These are phyloP conservation scores for Ceyx erithaca DNA, from an alignment of 2,797 vertebrate genomes.

Conservation along the genomic window DNA sequence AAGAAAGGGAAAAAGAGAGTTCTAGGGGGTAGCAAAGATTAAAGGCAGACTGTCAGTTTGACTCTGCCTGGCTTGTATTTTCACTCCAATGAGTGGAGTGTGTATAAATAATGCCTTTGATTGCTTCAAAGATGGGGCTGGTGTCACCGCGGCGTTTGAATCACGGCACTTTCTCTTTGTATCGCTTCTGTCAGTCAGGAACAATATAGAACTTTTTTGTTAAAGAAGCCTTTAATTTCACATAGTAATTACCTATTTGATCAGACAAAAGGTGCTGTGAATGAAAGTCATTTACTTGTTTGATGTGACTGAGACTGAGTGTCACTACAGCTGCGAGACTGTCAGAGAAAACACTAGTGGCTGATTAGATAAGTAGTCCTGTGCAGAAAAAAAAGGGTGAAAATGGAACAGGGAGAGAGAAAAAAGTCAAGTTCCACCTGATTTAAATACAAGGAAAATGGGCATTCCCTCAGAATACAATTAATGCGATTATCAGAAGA, in stretches of 20 bases:
- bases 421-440: not conserved
- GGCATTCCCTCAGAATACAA: slow-evolving; percentile 11
- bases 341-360: slow-evolving; percentile 60
- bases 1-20: not conserved
- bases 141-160: slow-evolving; percentile 39
- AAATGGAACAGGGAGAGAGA: not conserved
- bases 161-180: slow-evolving; percentile 54
- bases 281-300: slow-evolving; percentile 74
- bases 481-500: slow-evolving; percentile 4
- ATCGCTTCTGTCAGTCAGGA: slow-evolving; percentile 67
- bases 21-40: slow-evolving; percentile 44
- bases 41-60: slow-evolving; percentile 71
- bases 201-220: slow-evolving; percentile 71
- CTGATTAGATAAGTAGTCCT: slow-evolving; percentile 67
- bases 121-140: slow-evolving; percentile 59
- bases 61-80: slow-evolving; percentile 50
- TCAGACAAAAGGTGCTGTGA: slow-evolving; percentile 77
- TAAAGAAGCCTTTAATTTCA: slow-evolving; percentile 76
- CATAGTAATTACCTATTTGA: slow-evolving; percentile 80
- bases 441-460: slow-evolving; percentile 20
- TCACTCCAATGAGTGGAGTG: slow-evolving; percentile 28
- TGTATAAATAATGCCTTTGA: slow-evolving; percentile 69
- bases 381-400: not conserved
- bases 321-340: slow-evolving; percentile 72
- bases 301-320: slow-evolving; percentile 73